Base-by-base conservation (phyloP, 1,140 invertebrate species). In the Drosophila busckii region DNA sequence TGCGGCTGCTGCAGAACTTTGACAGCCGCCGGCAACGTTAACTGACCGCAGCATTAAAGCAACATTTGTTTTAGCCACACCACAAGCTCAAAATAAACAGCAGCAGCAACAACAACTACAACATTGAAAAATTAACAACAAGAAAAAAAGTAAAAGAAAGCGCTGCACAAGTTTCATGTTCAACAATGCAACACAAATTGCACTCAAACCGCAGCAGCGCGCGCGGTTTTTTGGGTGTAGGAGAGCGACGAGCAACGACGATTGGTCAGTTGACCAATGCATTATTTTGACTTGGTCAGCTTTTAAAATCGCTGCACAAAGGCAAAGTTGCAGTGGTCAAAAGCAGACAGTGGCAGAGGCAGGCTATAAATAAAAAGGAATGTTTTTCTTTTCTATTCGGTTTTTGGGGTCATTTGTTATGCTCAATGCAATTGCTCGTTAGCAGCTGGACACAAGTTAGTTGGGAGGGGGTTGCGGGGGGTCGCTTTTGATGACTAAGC, bases 111-210 rank as follows among this genome's bases (percentile, higher is more conserved):
- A 34, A 44, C 29, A 55, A 28, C n/a, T n/a, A 22, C 10, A 34
- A 15, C 9, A 10, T 22, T 13, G 8, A 8, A 16, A 16, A 19
- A 34, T 19, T 10, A 10, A 25, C 10, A 13, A 25, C 5, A 8
- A 12, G 31, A 2, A 49, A 2, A 26, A 19, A 38, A 37, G 49
- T 17, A 17, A 28, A 28, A 9, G 22, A 40, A 40, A 31, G 17
- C 19, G 29, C 34, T 56, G 15, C 49, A 45, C 10, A 45, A 54
- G 31, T 46, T 32, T 37, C 28, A 65, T 56, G 12, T 62, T 66
- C 42, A 75, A 80, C 75, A 80, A 80, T 80, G 75, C 69, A 80
- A 82, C 64, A 82, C 75, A 82, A 80, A 80, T 80, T 80, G 53
- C 58, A 70, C 20, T 56, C 13, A 46, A 73, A 78, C 73, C 71